These are phyloP conservation scores for Gymnothorax reevesii DNA, from an alignment of 2,797 vertebrate species.

Conservation along the genomic window DNA sequence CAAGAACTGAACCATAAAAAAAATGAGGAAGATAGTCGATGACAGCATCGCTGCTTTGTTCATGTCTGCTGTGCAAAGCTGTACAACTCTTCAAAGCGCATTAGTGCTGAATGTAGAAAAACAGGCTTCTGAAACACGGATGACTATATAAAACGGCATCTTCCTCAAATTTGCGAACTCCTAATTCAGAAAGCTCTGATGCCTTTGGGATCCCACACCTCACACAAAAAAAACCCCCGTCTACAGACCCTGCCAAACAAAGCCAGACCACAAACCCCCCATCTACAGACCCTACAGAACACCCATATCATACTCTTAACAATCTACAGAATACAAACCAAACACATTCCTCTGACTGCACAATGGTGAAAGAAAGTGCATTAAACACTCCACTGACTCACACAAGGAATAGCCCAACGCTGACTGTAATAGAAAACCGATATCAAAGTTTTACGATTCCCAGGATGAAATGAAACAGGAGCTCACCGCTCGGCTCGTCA, in stretches of 20 bases:
- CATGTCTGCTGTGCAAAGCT: conserved; percentile 13
- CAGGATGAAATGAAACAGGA: background rate
- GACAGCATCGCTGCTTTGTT: background rate
- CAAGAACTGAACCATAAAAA: background rate
- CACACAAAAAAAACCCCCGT: background rate
- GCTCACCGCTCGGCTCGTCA: background rate
- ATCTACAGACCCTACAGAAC: no score
- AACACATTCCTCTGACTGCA: no score
- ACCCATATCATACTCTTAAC: no score
- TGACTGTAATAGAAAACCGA: background rate
- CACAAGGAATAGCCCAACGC: background rate
- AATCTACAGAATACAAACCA: no score
- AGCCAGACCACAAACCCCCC: no score
- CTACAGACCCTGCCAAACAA: background rate
- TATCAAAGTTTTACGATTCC: background rate
- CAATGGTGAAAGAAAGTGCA: no score
- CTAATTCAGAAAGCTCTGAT: background rate
- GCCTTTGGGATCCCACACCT: background rate
- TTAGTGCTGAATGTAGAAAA: background rate
- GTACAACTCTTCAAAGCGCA: background rate
- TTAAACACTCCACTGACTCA: background rate
- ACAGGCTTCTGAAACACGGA: background rate
- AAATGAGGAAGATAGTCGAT: background rate
- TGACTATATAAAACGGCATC: background rate
- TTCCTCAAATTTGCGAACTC: background rate